Conservation (phyloP, 2,113 vertebrate genomes). For the Cromileptes altivelis region DNA sequence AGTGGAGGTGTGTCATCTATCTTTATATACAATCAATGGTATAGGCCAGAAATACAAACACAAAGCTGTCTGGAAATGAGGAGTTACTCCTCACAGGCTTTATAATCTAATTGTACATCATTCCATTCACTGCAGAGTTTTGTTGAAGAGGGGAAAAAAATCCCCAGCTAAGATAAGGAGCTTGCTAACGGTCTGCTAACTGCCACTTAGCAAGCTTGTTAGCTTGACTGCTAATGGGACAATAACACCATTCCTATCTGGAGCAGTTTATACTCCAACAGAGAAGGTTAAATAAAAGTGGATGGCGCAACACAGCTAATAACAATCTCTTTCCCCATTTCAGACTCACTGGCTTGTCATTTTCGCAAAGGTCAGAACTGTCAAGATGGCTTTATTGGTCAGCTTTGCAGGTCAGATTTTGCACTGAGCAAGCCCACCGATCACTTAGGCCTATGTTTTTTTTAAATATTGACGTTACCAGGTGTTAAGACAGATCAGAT, state of each 20-base stretch:
- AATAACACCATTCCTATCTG: background rate
- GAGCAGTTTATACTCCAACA: background rate
- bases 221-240: background rate
- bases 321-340: conserved; percentile 4
- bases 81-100: background rate
- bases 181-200: background rate
- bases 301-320: background rate
- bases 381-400: background rate
- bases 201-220: background rate
- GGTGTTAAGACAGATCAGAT: background rate
- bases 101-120: background rate
- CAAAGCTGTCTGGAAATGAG: too few relatives aligned
- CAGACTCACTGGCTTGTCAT: background rate
- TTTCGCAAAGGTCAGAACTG: conserved; percentile 8
- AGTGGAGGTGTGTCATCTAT: too few relatives aligned
- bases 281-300: conserved; percentile 20
- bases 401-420: background rate
- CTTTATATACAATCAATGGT: too few relatives aligned
- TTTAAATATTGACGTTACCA: background rate
- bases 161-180: background rate
- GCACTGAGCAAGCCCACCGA: background rate
- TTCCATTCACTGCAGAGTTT: background rate
- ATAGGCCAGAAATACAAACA: too few relatives aligned
- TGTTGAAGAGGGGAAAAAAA: background rate
- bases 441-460: background rate